A percentile compares a stretch with the other conserved stretches of the same genome.
Conservation (phyloP, 2,113 vertebrate genomes). For the Laterallus jamaicensis region DNA sequence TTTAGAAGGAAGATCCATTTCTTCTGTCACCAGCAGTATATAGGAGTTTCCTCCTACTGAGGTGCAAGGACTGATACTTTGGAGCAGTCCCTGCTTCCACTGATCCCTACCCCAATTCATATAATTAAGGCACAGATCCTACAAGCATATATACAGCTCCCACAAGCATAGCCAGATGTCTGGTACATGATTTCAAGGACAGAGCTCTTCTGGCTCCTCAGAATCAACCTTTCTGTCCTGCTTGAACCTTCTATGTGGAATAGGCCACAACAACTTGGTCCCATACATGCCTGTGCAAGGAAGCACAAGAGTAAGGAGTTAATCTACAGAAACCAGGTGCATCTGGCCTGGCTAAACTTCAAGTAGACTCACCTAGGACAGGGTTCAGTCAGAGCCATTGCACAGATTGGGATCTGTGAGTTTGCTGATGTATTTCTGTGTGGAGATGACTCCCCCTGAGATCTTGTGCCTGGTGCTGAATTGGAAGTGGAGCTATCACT, state of each 20-base stretch:
- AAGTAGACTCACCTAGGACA: neutral
- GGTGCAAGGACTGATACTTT: fast-evolving
- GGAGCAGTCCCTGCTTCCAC: neutral
- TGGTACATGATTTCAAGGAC: fast-evolving
- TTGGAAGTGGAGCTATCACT: neutral
- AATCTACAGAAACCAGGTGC: neutral
- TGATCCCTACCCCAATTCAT: neutral
- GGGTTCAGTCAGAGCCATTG: neutral
- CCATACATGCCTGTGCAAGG: fast-evolving
- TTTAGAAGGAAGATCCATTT: neutral
- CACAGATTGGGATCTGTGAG: fast-evolving
- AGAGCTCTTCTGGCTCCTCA: neutral
- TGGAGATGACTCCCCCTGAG: fast-evolving
- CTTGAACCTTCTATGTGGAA: neutral
- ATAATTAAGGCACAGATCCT: fast-evolving
- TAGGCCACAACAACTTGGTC: fast-evolving
- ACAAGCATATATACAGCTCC: neutral
- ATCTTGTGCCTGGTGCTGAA: neutral
- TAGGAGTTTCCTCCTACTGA: fast-evolving
- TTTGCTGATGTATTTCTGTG: too few species aligned
- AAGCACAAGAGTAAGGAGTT: neutral
- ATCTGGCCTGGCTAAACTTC: neutral
- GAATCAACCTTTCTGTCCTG: neutral
- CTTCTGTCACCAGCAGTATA: neutral
- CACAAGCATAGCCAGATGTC: neutral